Base-by-base conservation (phyloP, 2,888 invertebrate genomes). In the Pardosa pseudoannulata region DNA sequence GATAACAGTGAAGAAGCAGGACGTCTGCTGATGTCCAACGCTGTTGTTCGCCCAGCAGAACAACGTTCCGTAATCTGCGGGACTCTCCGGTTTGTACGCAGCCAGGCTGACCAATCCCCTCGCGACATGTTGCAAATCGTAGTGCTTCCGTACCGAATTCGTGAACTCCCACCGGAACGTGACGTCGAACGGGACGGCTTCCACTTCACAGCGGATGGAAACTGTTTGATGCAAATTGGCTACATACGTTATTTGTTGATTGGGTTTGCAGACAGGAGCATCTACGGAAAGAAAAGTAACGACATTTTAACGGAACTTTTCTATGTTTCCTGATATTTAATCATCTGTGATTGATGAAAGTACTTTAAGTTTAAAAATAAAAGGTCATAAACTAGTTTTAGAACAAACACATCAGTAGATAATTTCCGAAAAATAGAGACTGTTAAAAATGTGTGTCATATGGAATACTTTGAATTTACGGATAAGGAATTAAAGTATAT, bases 1-100 rank as follows among this genome's bases (percentile, higher is more conserved):
- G 13, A 73, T 56, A 19, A 73, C 73, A 31, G 73, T 73, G 27
- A 73, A 73, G n/a, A 73, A 56, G 23, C 73, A 73, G n/a, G 73
- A 56, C 16, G 32, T 56, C n/a, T 56, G 19, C 28, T 73, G 73
- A 11, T 73, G n/a, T 9, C 73, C 73, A 13, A 73, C 23, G 23
- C 50, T 46, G 29, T 73, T 73, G 31, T 29, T 56, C 0, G 73
- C 73, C 73, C 73, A 73, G 31, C 73, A 73, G 41, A 41, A 73
- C 16, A 73, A 28, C 1, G 73, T 73, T 11, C 73, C 73, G 23
- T 73, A 73, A 19, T 73, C 73, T 16, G 50, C 73, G 1, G 29
- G 73, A 6, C 31, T 32, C n/a, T 28, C 28, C 7, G 73, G 73
- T 7, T 23, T 56, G 41, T 73, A 73, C 0, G 31, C 31, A 32